Conservation (phyloP, 2,888 invertebrate species). For the Bellardia pandia region DNA sequence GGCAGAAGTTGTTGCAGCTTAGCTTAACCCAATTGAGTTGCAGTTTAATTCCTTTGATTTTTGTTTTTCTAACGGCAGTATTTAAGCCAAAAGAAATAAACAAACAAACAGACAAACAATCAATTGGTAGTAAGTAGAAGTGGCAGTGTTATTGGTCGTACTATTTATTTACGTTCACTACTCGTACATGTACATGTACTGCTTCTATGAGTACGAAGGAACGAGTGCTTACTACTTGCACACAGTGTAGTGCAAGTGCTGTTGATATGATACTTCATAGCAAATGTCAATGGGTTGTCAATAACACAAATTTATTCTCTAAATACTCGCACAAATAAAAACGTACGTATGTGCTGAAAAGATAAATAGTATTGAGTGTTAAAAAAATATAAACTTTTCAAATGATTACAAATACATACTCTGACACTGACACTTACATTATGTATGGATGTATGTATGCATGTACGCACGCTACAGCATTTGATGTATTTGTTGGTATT, state of each 20-base stretch:
- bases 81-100: conserved; percentile 39
- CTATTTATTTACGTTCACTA: conserved; percentile 30
- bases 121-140: conserved; percentile 28
- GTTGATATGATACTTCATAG: conserved; percentile 59
- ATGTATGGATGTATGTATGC: neutral
- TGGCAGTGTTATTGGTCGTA: conserved; percentile 13
- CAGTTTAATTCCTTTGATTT: conserved; percentile 34
- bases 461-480: conserved; percentile 17
- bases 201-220: neutral
- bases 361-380: conserved; percentile 63
- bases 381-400: conserved; percentile 63
- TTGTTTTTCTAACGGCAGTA: conserved; percentile 25
- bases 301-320: conserved; percentile 62
- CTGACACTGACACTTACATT: too few relatives aligned
- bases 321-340: conserved; percentile 41
- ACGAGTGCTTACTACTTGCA: neutral
- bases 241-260: neutral
- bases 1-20: neutral
- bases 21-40: conserved; percentile 28
- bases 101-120: neutral
- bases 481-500: conserved; percentile 24
- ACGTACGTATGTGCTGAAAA: conserved; percentile 51
- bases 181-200: conserved; percentile 4
- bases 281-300: conserved; percentile 71
- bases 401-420: conserved; percentile 3